Evolutionary conservation across 2,888 invertebrate genomes (phyloP).

Genomic region (Cecidostiba fungosa): DNA sequence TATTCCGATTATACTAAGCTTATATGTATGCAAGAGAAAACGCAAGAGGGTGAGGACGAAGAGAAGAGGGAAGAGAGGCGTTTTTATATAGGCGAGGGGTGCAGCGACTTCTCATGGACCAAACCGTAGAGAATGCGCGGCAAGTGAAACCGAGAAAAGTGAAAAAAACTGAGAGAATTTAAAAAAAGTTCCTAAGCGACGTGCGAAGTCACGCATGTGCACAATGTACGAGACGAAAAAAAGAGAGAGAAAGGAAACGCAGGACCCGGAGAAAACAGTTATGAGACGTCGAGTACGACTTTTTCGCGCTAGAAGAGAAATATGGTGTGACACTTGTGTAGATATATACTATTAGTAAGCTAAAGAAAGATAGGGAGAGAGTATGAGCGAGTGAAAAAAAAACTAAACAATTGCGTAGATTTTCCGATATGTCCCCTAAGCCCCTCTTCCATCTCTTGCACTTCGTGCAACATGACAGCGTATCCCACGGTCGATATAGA

Average conservation of each 20-base stretch:
- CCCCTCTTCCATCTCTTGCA: conserved; percentile 68
- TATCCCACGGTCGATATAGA: conserved; percentile 68
- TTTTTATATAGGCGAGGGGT: conserved; percentile 49
- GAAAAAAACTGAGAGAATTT: conserved; percentile 38
- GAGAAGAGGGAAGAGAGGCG: conserved; percentile 3
- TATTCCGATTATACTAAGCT: conserved; percentile 39
- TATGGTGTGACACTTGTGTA: conserved; percentile 50
- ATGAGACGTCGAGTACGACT: background rate
- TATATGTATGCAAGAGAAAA: conserved; percentile 15
- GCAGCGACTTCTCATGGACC: conserved; percentile 68
- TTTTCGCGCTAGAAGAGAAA: background rate
- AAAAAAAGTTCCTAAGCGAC: conserved; percentile 65
- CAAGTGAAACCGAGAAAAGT: background rate
- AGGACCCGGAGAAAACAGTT: background rate
- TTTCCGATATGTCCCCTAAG: conserved; percentile 58
- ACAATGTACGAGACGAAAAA: conserved; percentile 56
- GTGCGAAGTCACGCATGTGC: conserved; percentile 50
- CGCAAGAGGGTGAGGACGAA: background rate
- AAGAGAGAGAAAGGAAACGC: background rate
- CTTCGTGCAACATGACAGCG: conserved; percentile 68
- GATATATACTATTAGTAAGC: conserved; percentile 52
- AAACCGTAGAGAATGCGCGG: conserved; percentile 63
- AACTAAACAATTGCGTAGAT: conserved; percentile 64
- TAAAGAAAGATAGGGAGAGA: conserved; percentile 44
- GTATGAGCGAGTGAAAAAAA: conserved; percentile 51